Conservation (phyloP, 37 sponge, comb jelly and placozoan genomes). For the Tethya wilhelma region DNA sequence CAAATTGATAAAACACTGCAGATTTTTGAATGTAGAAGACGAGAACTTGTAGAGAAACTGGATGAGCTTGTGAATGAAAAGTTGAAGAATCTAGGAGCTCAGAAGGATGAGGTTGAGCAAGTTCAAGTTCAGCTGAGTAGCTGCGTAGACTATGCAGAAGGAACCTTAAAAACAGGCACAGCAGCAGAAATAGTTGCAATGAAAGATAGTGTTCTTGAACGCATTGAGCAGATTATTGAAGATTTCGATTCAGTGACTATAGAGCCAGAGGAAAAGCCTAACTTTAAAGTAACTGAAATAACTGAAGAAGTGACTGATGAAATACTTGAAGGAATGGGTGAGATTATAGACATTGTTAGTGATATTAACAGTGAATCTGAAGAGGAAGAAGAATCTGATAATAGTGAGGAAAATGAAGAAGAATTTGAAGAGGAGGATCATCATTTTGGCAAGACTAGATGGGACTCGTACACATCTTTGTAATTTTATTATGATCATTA, state of each 20-base stretch:
- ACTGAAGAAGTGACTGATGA: neutral
- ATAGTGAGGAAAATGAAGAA: no score
- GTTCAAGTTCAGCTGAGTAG: conserved; percentile 22
- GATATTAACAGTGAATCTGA: neutral
- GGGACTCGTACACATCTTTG: no score
- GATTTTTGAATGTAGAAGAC: conserved; percentile 7
- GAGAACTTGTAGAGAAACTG: conserved; percentile 21
- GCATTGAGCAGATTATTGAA: neutral
- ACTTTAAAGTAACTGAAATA: neutral
- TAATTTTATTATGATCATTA: no score
- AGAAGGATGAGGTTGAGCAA: conserved; percentile 28
- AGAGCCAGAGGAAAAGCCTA: conserved; percentile 7
- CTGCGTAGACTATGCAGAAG: conserved; percentile 31
- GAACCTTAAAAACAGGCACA: conserved; percentile 11
- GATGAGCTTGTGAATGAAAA: conserved; percentile 4
- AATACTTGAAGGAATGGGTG: neutral
- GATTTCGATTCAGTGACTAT: conserved; percentile 12
- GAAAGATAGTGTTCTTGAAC: conserved; percentile 6
- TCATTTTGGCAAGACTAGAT: no score
- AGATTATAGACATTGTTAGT: neutral
- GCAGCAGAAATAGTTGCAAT: conserved; percentile 21
- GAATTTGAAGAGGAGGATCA: no score
- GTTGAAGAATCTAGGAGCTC: conserved; percentile 20
- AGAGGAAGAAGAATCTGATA: no score
- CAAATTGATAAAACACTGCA: neutral